Percentiles rank a stretch among this genome's conserved stretches.
Conservation (phyloP, 2,113 vertebrate genomes). For the Phodopus roborovskii region DNA sequence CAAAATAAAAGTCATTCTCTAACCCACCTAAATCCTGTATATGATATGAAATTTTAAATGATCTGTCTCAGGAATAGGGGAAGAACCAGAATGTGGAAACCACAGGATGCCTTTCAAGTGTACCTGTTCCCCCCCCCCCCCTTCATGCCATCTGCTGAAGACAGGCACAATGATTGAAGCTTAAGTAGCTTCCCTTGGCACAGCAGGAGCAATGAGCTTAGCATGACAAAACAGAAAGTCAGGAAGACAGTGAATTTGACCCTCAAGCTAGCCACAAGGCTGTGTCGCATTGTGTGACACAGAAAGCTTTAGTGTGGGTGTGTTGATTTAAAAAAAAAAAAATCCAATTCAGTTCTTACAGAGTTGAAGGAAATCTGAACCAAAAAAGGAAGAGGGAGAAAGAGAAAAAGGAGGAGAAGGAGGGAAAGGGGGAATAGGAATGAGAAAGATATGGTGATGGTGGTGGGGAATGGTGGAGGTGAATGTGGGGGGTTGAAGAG, state of each 20-base stretch:
- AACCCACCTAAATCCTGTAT: no score
- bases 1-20: not conserved
- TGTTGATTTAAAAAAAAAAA: not conserved
- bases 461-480: not conserved
- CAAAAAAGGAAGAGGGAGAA: not conserved
- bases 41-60: not conserved
- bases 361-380: not conserved
- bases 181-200: not conserved
- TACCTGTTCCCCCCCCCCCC: not conserved
- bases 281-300: not conserved
- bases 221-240: not conserved
- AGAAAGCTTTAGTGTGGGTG: not conserved
- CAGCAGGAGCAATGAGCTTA: not conserved
- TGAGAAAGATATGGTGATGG: not conserved
- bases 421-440: not conserved
- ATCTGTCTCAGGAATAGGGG: not conserved
- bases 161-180: not conserved
- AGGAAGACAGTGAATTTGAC: not conserved
- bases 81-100: not conserved
- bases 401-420: not conserved
- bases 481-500: not conserved
- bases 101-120: not conserved
- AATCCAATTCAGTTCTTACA: not conserved
- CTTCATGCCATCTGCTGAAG: not conserved
- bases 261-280: not conserved